Percentiles rank a stretch among this genome's conserved stretches.
Conservation (phyloP, 2,113 vertebrate species). For the Craseonycteris thonglongyai region DNA sequence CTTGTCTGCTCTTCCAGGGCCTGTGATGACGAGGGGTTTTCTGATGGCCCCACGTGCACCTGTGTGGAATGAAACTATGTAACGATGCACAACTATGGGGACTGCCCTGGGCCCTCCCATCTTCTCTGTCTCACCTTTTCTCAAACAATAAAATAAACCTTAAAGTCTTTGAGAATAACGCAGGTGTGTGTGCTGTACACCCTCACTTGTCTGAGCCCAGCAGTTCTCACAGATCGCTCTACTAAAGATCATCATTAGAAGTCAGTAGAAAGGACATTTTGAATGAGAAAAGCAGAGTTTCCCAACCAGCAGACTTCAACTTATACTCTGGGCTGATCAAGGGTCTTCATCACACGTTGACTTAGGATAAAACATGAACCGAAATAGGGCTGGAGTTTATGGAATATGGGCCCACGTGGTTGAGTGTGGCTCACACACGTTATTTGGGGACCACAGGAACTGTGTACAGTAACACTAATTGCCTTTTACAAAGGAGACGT, state of each 20-base stretch:
- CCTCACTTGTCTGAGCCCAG: neutral
- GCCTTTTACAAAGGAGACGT: neutral
- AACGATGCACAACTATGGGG: no score
- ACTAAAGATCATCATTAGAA: neutral
- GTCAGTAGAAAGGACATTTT: neutral
- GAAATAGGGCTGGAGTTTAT: neutral
- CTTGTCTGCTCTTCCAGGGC: neutral
- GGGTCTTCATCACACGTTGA: neutral
- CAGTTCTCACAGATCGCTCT: neutral
- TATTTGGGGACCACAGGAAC: neutral
- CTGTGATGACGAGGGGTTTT: neutral
- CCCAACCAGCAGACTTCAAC: neutral
- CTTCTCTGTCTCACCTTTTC: no score
- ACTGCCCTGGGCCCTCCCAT: no score
- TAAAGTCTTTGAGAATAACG: neutral
- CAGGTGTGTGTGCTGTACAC: neutral
- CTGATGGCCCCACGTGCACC: neutral
- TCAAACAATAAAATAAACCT: neutral
- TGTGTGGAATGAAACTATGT: no score
- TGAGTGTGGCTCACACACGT: rapidly evolving
- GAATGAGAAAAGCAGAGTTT: neutral
- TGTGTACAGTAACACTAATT: neutral
- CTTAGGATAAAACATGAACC: neutral
- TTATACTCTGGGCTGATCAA: neutral
- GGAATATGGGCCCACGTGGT: no score